Conservation (phyloP, 2,888 invertebrate genomes). For the Apotomis betuletana region DNA sequence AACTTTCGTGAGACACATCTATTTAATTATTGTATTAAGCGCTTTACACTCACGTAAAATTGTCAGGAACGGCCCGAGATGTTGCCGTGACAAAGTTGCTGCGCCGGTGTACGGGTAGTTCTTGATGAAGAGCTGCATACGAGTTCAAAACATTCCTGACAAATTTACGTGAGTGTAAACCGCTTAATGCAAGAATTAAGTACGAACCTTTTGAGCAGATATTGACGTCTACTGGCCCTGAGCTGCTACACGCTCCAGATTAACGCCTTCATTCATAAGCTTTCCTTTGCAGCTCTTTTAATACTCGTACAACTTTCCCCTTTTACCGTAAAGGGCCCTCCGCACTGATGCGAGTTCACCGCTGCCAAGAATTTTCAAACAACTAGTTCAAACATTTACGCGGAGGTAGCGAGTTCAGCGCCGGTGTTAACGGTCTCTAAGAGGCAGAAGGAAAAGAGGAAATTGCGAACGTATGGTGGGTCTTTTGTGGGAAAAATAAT, state of each 20-base stretch:
- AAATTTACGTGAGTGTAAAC: too few species aligned
- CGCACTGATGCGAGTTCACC: conserved; percentile 10
- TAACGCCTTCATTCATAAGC: conserved; percentile 41
- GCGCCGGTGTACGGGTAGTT: too few species aligned
- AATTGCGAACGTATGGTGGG: conserved; percentile 26
- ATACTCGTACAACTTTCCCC: conserved; percentile 33
- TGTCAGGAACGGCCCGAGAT: too few species aligned
- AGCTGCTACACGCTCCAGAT: conserved; percentile 24
- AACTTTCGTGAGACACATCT: too few species aligned
- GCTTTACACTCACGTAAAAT: too few species aligned
- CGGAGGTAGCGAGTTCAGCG: conserved; percentile 3
- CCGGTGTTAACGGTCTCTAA: conserved; percentile 15
- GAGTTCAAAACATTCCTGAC: too few species aligned
- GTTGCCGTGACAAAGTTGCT: too few species aligned
- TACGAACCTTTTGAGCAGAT: too few species aligned
- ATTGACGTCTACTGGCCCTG: background rate
- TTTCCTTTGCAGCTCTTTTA: conserved; percentile 40
- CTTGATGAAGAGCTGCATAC: too few species aligned
- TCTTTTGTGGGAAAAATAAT: conserved; percentile 35
- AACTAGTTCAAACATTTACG: conserved; percentile 30
- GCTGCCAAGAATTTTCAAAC: conserved; percentile 19
- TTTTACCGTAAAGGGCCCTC: conserved; percentile 16
- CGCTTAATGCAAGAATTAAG: too few species aligned
- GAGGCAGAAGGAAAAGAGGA: conserved; percentile 19
- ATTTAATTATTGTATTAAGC: too few species aligned